These are phyloP conservation scores for Prosopocoilus inquinatus DNA, from an alignment of 2,888 invertebrate genomes.

Conservation along the genomic window DNA sequence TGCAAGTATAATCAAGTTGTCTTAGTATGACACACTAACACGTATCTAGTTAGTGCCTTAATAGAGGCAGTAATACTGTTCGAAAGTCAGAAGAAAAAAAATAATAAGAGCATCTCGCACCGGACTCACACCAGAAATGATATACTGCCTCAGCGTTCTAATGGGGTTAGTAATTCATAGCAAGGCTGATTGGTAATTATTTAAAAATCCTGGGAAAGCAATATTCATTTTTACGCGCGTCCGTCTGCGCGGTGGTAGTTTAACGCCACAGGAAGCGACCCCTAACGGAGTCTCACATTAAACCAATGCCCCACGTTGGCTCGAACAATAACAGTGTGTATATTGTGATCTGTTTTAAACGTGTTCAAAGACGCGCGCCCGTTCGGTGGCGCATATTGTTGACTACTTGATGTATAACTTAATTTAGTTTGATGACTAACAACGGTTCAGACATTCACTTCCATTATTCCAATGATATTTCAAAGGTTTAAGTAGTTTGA, in stretches of 20 bases:
- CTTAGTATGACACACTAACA: not conserved
- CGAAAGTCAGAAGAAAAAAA: no score
- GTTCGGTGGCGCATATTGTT: conserved; percentile 17
- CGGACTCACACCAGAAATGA: no score
- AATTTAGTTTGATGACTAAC: conserved; percentile 14
- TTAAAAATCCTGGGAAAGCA: conserved; percentile 3
- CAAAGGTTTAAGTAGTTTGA: no score
- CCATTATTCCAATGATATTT: no score
- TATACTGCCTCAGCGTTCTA: no score
- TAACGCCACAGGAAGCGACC: conserved; percentile 10
- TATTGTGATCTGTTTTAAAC: conserved; percentile 16
- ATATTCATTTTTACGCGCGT: conserved; percentile 8
- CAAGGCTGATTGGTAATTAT: no score
- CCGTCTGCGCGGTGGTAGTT: not conserved
- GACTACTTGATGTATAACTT: conserved; percentile 18
- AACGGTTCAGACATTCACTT: no score
- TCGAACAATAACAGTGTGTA: conserved; percentile 16
- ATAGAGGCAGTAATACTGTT: not conserved
- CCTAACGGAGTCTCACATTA: conserved; percentile 8
- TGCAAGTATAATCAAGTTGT: conserved; percentile 2
- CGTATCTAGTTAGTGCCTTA: not conserved
- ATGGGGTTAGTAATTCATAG: no score
- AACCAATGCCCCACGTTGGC: conserved; percentile 10
- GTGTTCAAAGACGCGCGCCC: conserved; percentile 15
- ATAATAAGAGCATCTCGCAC: no score